Evolutionary conservation across 2,113 vertebrate species (phyloP).

Genomic region (Haplochromis vanheusdeni): DNA sequence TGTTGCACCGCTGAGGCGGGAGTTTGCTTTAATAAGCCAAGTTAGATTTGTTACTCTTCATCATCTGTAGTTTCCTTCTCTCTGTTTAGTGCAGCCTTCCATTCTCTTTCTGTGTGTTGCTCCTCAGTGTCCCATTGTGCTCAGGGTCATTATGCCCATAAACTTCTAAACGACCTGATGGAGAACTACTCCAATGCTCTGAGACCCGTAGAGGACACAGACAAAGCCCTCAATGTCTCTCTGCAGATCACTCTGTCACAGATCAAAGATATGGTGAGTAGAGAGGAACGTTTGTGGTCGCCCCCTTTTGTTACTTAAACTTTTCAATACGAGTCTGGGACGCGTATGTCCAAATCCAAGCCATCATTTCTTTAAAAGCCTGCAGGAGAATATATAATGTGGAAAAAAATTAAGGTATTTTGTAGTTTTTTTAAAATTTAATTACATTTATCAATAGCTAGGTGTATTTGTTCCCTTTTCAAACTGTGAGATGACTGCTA

Average conservation of each 20-base stretch:
- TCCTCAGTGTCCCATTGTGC: conserved; percentile 78
- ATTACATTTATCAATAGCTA: not conserved
- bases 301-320: not conserved
- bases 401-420: not conserved
- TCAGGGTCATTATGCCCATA: conserved; percentile 90
- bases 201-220: conserved; percentile 92
- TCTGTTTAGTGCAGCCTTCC: not conserved
- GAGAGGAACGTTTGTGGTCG: not conserved
- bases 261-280: conserved; percentile 96
- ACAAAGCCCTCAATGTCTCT: conserved; percentile 89
- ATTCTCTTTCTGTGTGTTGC: not conserved
- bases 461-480: not conserved
- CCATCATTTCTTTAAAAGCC: not conserved
- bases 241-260: conserved; percentile 95
- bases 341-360: not conserved
- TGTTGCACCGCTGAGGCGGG: not conserved
- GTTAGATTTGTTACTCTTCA: not conserved
- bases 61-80: not conserved
- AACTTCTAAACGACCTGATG: conserved; percentile 87
- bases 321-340: not conserved
- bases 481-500: not conserved
- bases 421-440: accelerated
- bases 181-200: conserved; percentile 88
- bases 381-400: not conserved
- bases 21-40: not conserved